Evolutionary conservation across 2,888 invertebrate species (phyloP), one percentile per base, ranked within the genome.

Genomic region (Yponomeuta plumbellus): DNA sequence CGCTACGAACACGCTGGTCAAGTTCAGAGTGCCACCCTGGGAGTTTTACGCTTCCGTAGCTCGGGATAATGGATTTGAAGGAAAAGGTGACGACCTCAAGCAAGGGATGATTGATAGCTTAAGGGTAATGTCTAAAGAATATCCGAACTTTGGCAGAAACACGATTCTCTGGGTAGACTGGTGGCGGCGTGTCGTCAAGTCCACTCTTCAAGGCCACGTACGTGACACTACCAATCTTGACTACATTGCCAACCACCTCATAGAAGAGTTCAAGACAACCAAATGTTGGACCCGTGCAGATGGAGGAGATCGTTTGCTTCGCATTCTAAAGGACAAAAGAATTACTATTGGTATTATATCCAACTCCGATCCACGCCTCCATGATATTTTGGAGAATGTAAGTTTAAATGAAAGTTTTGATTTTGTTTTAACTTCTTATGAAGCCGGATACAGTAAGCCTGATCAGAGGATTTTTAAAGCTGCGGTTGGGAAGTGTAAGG

Each of bases 321-420:
- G 93, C 26, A 91, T 92, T 69, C 81, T 97, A 10, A 86, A 83
- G 69, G 78, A 80, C 13, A 85, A 81, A 66, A 82, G 84, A 26
- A 75, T 93, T 17, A 74, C 80, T 8, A 72, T 97, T 61, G 98
- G 97, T 3, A 93, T 97, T 0, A 94, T 98, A 71, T 97, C 98
- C 8, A 98, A 98, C 85, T 97, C 95, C 86, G 98, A 98, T 87
- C 95, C 96, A 40, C 92, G 97, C 40, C 86, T 98, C 2, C 91
- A 93, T 68, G 86, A 91, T 6, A 92, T 97, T 70, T 88, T 98
- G 66, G 73, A 85, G 17, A 94, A 94, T 73, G 89, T 95, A 56
- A 92, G 92, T 67, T 82, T 98, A n/a, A 79, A 92, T 65, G 86
- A 94, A 66, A 94, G 94, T 78, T 97, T 98, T 84, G 92, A 95